phyloP scores from a whole-genome alignment of 2,888 invertebrate species.

The Lepas anatifera region DNA sequence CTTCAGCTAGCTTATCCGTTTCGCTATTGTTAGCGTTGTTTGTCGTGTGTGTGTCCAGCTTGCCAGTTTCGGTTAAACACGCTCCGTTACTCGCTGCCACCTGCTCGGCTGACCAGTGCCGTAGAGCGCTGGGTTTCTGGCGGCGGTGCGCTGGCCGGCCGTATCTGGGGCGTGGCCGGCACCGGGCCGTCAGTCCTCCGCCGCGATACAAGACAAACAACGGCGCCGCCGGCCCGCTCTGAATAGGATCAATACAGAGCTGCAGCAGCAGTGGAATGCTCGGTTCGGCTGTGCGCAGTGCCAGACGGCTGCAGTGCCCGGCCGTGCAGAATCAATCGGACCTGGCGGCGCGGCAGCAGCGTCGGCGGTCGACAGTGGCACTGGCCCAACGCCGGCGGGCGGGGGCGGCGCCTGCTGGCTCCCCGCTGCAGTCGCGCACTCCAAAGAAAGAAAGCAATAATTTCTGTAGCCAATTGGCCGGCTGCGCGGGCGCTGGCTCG shows the following conservation, averaged over 20 bases:
- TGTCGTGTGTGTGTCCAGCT: no score
- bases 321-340: slow-evolving; percentile 3
- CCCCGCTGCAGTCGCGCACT: neutral
- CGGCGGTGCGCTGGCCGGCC: neutral
- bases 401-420: neutral
- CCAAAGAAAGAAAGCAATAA: slow-evolving; percentile 11
- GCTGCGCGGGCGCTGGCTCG: neutral
- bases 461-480: neutral
- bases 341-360: no score
- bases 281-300: neutral
- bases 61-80: no score
- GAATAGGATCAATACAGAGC: neutral
- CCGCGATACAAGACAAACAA: neutral
- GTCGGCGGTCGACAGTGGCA: neutral
- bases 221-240: neutral
- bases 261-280: neutral
- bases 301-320: neutral
- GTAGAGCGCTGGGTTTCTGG: neutral
- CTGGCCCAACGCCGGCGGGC: neutral
- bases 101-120: neutral
- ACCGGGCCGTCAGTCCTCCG: neutral
- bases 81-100: neutral
- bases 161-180: neutral
- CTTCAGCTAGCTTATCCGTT: no score
- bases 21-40: no score